Conservation (phyloP, 2,888 invertebrate species). For the Plutella xylostella region DNA sequence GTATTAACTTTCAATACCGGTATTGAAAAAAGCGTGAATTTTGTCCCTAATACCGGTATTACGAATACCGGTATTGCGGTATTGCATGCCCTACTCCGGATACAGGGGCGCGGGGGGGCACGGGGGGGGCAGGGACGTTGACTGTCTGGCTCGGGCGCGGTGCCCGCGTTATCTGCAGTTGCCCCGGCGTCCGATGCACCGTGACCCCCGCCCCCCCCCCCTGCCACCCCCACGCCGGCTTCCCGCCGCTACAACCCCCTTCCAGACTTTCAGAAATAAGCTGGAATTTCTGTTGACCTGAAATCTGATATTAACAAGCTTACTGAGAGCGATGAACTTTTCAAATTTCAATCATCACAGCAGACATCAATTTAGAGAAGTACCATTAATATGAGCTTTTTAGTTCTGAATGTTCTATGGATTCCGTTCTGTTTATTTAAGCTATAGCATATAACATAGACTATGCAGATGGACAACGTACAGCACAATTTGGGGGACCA, state of each 20-base stretch:
- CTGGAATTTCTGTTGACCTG: constrained; percentile 42
- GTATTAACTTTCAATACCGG: too few species aligned
- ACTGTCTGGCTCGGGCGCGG: constrained; percentile 63
- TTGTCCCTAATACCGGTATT: too few species aligned
- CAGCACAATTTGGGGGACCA: too few species aligned
- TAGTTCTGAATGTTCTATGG: too few species aligned
- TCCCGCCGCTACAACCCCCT: constrained; percentile 42
- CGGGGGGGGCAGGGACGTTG: constrained; percentile 52
- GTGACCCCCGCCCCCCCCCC: constrained; percentile 55
- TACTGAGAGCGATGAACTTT: constrained; percentile 17
- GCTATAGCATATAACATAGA: too few species aligned
- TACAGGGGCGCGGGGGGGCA: constrained; percentile 22
- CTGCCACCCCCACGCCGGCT: constrained; percentile 15
- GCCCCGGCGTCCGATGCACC: constrained; percentile 68
- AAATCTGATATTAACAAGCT: constrained; percentile 46
- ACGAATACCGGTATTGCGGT: too few species aligned
- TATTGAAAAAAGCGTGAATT: too few species aligned
- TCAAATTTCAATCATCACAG: background rate
- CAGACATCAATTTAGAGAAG: too few species aligned
- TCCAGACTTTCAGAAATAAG: constrained; percentile 30
- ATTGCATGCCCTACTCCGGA: too few species aligned
- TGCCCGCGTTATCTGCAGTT: constrained; percentile 66
- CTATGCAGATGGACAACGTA: too few species aligned
- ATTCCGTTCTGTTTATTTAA: too few species aligned
- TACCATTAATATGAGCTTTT: too few species aligned